Evolutionary conservation across 2,113 vertebrate species (phyloP).

Genomic region (Poicephalus meyeri): DNA sequence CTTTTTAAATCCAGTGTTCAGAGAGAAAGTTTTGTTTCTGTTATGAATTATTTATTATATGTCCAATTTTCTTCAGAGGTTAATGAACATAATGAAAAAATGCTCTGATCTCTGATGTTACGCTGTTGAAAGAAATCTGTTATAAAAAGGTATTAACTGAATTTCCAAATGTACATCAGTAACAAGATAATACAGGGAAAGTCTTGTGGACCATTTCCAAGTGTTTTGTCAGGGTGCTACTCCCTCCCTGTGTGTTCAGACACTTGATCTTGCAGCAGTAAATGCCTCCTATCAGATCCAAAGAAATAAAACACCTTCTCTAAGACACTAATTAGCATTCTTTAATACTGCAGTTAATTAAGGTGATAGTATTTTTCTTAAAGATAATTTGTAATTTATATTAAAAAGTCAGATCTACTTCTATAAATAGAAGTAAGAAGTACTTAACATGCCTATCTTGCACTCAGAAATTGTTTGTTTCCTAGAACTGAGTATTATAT

Average conservation of each 20-base stretch:
- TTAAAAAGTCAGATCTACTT: not conserved
- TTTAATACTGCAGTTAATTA: constrained; percentile 61
- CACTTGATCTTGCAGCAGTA: constrained; percentile 60
- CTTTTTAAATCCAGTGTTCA: not conserved
- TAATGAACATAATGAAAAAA: not conserved
- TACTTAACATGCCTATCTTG: not conserved
- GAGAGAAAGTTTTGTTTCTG: not conserved
- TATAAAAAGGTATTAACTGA: not conserved
- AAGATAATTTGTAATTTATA: constrained; percentile 30
- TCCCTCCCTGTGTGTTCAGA: constrained; percentile 22
- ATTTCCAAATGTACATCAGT: not conserved
- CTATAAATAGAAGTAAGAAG: not conserved
- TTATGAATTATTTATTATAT: not conserved
- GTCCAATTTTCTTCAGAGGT: not conserved
- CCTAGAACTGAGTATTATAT: not conserved
- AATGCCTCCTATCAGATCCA: constrained; percentile 52
- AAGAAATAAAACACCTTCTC: constrained; percentile 64
- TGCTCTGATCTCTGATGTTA: not conserved
- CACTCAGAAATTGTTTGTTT: not conserved
- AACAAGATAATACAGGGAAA: not conserved
- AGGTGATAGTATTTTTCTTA: constrained; percentile 30
- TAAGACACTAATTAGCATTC: constrained; percentile 67
- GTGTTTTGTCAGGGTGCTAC: constrained; percentile 50
- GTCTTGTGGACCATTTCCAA: constrained; percentile 44
- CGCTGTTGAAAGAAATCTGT: not conserved